A percentile compares a stretch with the other conserved stretches of the same genome.
Conservation (phyloP, 2,888 invertebrate genomes). For the Tachina lurida region DNA sequence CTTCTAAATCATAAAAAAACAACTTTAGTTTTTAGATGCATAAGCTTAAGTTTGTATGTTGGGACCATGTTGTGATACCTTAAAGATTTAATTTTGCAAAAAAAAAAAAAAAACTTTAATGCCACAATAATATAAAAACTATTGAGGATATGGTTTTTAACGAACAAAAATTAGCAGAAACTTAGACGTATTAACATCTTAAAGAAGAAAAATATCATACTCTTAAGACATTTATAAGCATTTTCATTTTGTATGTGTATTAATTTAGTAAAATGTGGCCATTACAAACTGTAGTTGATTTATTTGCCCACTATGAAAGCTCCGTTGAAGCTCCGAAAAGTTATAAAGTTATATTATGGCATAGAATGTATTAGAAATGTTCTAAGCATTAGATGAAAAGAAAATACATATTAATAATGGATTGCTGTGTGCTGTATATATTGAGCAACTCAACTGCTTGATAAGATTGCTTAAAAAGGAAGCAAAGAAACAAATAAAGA, state of each 20-base stretch:
- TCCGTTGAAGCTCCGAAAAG: background rate
- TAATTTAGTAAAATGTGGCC: slow-evolving; percentile 69
- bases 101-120: slow-evolving; percentile 20
- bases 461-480: slow-evolving; percentile 15
- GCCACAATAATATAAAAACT: slow-evolving; percentile 32
- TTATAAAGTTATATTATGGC: background rate
- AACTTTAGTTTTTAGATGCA: background rate
- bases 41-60: background rate
- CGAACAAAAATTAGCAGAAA: slow-evolving; percentile 32
- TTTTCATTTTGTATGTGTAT: slow-evolving; percentile 34
- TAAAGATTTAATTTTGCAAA: background rate
- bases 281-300: slow-evolving; percentile 68
- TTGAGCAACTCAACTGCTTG: background rate
- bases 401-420: slow-evolving; percentile 6
- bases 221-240: slow-evolving; percentile 8
- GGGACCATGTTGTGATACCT: slow-evolving; percentile 7
- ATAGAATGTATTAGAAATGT: slow-evolving; percentile 3
- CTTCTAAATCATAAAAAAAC: background rate
- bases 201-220: slow-evolving; percentile 16
- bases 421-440: background rate
- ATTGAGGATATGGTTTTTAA: slow-evolving; percentile 41
- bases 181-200: slow-evolving; percentile 18
- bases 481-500: background rate
- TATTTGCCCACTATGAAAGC: slow-evolving; percentile 44
- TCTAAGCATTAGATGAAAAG: background rate